Evolutionary conservation across 2,113 vertebrate genomes (phyloP), one percentile per base, ranked within the genome.

Genomic region (Pithys albifrons): DNA sequence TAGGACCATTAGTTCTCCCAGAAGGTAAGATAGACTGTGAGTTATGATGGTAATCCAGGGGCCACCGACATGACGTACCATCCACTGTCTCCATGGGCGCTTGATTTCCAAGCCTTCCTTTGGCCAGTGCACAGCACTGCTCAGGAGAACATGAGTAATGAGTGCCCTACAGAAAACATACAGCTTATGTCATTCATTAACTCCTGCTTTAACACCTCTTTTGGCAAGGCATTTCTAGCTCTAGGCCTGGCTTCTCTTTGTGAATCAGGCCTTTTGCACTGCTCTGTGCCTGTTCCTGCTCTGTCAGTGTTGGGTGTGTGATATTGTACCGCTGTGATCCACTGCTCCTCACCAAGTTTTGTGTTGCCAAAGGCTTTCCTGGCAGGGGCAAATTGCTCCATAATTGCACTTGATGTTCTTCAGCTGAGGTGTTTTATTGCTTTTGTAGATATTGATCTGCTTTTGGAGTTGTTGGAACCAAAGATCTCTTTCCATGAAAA

Each of bases 401-500:
- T 57, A 90, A 89, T 33, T 54, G n/a, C 33, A 35, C 49, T 57
- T 74, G 48, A 75, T 94, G 35, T 78, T 82, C 79, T 86, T 77
- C 79, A 95, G 67, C 59, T 58, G 78, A 83, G 64, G 54, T 77
- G 57, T 65, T 84, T 87, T 84, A 78, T 91, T 92, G 69, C 72
- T 90, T 96, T 72, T 86, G 79, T 49, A 74, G 72, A 41, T 88
- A 92, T 48, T 57, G 51, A 92, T 88, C 83, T 93, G 57, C 73
- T 90, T 95, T 89, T 78, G 57, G 76, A 87, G 55, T 31, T 59
- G 52, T 5, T 58, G 76, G 57, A 72, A 59, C 28, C 65, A 69
- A 92, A 61, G n/a, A 45, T 35, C 45, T 75, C 39, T 71, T 74
- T 59, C 83, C 65, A 61, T 43, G 57, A 65, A 78, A 90, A 84